Evolutionary conservation across 2,113 vertebrate genomes (phyloP).

Genomic region (Cairina moschata): DNA sequence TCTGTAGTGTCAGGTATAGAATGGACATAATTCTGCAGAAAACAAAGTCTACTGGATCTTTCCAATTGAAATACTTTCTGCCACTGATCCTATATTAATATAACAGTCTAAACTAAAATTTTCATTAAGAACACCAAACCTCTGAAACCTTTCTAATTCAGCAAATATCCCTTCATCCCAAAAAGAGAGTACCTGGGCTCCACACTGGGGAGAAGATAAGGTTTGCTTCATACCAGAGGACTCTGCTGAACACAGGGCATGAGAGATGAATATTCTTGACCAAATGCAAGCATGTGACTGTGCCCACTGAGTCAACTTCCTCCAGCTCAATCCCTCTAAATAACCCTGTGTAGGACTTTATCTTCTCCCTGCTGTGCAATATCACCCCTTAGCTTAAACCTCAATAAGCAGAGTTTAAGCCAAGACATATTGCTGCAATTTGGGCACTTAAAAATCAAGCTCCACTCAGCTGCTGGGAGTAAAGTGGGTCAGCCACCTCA

Average conservation of each 20-base stretch:
- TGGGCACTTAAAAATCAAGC: neutral
- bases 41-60: neutral
- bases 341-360: neutral
- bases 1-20: neutral
- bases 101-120: neutral
- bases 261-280: neutral
- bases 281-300: neutral
- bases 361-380: neutral
- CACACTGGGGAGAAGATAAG: rapidly evolving
- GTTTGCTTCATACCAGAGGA: neutral
- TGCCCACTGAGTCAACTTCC: neutral
- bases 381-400: conserved; percentile 5
- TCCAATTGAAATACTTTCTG: neutral
- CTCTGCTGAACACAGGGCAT: rapidly evolving
- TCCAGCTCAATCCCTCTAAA: neutral
- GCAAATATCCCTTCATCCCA: neutral
- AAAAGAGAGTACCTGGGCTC: neutral
- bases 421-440: neutral
- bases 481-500: neutral
- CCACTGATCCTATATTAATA: neutral
- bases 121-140: neutral
- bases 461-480: neutral
- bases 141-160: neutral
- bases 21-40: neutral
- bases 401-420: conserved; percentile 5